Base-by-base conservation (phyloP, 2,797 vertebrate genomes). In the Kryptolebias ocellatus region DNA sequence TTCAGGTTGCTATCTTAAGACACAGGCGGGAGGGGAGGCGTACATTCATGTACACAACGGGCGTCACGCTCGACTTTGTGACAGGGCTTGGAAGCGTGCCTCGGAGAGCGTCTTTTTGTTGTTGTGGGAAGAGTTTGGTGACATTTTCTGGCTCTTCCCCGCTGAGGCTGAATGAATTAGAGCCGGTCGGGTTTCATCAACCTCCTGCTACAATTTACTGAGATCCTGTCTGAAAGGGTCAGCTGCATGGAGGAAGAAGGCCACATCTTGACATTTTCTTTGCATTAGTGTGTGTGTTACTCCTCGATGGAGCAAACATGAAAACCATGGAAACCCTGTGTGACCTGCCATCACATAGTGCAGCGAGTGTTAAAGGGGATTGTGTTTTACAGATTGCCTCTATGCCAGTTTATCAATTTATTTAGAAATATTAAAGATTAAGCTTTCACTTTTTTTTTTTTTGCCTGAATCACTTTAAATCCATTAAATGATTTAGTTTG, bases 51-150 rank as follows among this genome's bases (percentile, higher is more conserved):
- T 73, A 69, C 79, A 72, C 16, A 56, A 69, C 64, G 78, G 79
- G 78, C 74, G 80, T 87, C 74, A 60, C 20, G 67, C 75, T 70
- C 54, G 69, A 63, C 73, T 88, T 62, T 76, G 75, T 84, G 84
- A 79, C 74, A 67, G 72, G 31, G 10, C 63, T 74, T 49, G 5
- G 54, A 52, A 18, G 24, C 12, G 8, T 31, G 76, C 74, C 80
- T 58, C 45, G 3, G 46, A 68, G 64, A 83, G 76, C 80, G 7
- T 72, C 71, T 72, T 80, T 83, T 55, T 83, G 72, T 79, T 72
- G 86, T 80, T 73, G 76, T 85, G 84, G 84, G 80, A 85, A 83
- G 67, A 72, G 66, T 83, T 84, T 64, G 18, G 59, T 89, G 86
- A 89, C 83, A 82, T 90, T 90, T 87, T 65, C 70, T 70, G 50